A percentile compares a stretch with the other conserved stretches of the same genome.
These are phyloP conservation scores for Caenorhabditis macrosperma DNA, from an alignment of 2,888 invertebrate species.

Conservation along the genomic window DNA sequence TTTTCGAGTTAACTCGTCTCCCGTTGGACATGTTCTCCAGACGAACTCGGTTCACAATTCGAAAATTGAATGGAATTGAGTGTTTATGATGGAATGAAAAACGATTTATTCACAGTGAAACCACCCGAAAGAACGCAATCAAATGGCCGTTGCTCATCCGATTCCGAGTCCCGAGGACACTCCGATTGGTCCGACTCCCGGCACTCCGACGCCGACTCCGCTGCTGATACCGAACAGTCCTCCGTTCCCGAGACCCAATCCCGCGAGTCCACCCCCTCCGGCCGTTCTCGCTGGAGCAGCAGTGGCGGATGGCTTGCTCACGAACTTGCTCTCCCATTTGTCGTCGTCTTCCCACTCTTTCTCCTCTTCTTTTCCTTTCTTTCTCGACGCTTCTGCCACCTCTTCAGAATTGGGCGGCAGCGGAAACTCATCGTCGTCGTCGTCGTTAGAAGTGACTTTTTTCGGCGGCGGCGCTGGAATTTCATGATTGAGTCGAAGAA, in stretches of 20 bases:
- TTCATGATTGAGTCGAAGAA: too few species aligned
- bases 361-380: conserved; percentile 3
- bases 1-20: too few species aligned
- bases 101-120: too few species aligned
- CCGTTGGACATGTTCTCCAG: too few species aligned
- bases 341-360: conserved; percentile 49
- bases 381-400: conserved; percentile 14
- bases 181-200: conserved; percentile 68
- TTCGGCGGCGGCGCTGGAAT: conserved; percentile 9
- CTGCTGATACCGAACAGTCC: conserved; percentile 57
- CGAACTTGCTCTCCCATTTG: conserved; percentile 51
- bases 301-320: not conserved
- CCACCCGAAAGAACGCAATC: too few species aligned
- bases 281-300: conserved; percentile 6
- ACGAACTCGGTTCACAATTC: too few species aligned
- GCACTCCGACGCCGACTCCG: conserved; percentile 65
- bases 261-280: conserved; percentile 10
- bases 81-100: too few species aligned
- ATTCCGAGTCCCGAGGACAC: conserved; percentile 61
- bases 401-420: conserved; percentile 44
- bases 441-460: conserved; percentile 6
- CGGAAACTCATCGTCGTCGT: conserved; percentile 52
- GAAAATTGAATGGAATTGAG: too few species aligned
- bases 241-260: conserved; percentile 55
- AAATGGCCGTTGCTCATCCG: conserved; percentile 32